Evolutionary conservation across 2,888 invertebrate species (phyloP).

Genomic region (Troglohyphantes excavatus): DNA sequence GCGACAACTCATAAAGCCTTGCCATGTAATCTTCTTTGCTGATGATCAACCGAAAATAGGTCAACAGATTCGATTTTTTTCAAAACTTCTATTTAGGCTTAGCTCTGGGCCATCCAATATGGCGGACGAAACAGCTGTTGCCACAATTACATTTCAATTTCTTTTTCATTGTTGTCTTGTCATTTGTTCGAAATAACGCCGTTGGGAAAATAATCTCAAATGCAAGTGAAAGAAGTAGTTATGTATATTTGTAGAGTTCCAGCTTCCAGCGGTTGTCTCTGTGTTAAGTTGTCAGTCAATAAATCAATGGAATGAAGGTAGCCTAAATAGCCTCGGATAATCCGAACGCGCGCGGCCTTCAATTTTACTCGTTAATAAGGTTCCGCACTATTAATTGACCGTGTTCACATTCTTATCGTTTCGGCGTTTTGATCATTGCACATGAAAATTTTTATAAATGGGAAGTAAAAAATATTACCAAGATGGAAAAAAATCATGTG

Average conservation of each 20-base stretch:
- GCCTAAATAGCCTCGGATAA: too few relatives aligned
- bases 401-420: neutral
- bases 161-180: neutral
- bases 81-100: neutral
- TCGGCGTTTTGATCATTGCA: too few relatives aligned
- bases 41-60: neutral
- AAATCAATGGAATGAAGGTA: too few relatives aligned
- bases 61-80: constrained; percentile 13
- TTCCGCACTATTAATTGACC: neutral
- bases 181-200: too few relatives aligned
- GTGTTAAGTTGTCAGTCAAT: too few relatives aligned
- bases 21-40: constrained; percentile 1
- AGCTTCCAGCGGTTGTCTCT: too few relatives aligned
- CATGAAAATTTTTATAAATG: too few relatives aligned
- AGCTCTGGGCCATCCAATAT: neutral
- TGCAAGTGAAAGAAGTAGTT: too few relatives aligned
- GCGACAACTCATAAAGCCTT: constrained; percentile 26
- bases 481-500: too few relatives aligned
- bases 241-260: too few relatives aligned
- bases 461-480: too few relatives aligned
- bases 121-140: neutral
- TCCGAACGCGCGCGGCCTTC: neutral
- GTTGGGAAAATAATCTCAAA: too few relatives aligned
- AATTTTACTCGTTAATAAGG: constrained; percentile 7
- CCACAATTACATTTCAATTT: neutral